phyloP scores from a whole-genome alignment of 2,113 vertebrate genomes.

The Ailurus styani region DNA sequence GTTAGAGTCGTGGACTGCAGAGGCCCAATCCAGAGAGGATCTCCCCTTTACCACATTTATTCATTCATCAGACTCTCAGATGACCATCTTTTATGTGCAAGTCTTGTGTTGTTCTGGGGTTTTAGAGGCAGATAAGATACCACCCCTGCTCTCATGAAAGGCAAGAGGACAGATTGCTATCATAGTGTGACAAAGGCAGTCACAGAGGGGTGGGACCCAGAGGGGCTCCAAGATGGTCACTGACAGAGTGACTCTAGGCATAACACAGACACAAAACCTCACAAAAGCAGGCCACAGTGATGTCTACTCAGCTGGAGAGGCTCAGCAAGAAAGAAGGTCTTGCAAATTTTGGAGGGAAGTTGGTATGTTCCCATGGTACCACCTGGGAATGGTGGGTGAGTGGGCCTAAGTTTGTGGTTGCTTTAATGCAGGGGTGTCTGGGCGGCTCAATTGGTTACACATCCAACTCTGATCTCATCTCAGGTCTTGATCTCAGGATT shows the following conservation, averaged over 20 bases:
- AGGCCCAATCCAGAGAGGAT: not conserved
- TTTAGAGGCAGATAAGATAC: not conserved
- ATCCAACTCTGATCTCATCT: not conserved
- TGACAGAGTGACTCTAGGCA: not conserved
- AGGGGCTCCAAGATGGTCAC: not conserved
- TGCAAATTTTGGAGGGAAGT: not conserved
- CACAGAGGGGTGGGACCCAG: not conserved
- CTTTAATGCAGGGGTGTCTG: not conserved
- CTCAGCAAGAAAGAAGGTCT: not conserved
- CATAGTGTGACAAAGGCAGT: not conserved
- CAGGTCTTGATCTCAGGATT: not conserved
- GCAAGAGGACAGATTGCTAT: not conserved
- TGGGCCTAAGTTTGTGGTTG: not conserved
- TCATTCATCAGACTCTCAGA: not conserved
- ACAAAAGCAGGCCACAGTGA: not conserved
- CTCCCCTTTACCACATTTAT: not conserved
- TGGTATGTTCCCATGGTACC: not conserved
- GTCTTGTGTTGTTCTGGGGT: not conserved
- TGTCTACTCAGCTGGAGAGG: not conserved
- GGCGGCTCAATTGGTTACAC: not conserved
- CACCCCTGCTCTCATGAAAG: not conserved
- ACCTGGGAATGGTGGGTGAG: not conserved
- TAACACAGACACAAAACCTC: not conserved
- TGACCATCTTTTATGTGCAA: not conserved
- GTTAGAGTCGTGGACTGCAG: not conserved